Percentiles rank a stretch among this genome's conserved stretches.
phyloP scores from a whole-genome alignment of 2,888 invertebrate species.

The Panzeria rudis region DNA sequence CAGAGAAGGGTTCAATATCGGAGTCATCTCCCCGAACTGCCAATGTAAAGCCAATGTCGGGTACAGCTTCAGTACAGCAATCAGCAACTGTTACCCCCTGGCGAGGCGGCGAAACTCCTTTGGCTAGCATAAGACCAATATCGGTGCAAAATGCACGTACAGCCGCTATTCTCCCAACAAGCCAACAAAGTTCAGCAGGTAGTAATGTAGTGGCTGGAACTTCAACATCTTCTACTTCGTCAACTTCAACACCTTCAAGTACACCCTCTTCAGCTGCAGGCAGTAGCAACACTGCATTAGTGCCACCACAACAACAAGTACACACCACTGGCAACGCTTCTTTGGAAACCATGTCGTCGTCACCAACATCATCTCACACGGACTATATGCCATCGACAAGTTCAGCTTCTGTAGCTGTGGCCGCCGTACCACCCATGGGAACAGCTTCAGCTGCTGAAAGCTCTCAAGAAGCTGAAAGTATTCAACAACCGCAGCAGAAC shows the following conservation, averaged over 20 bases:
- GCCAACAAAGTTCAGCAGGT: slow-evolving; percentile 83
- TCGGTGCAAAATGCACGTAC: slow-evolving; percentile 89
- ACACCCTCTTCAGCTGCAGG: slow-evolving; percentile 75
- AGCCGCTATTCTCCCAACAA: slow-evolving; percentile 91
- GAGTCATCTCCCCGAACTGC: slow-evolving; percentile 89
- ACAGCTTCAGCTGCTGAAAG: slow-evolving; percentile 83
- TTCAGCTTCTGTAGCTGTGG: slow-evolving; percentile 86
- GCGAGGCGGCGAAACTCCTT: slow-evolving; percentile 91
- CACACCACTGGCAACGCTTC: slow-evolving; percentile 84
- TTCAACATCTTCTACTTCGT: slow-evolving; percentile 81
- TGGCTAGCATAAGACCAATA: slow-evolving; percentile 97
- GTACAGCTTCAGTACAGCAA: slow-evolving; percentile 84
- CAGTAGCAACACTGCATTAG: slow-evolving; percentile 84
- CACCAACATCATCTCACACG: slow-evolving; percentile 90
- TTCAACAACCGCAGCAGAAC: slow-evolving; percentile 81
- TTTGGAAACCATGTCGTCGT: slow-evolving; percentile 86
- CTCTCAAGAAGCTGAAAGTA: slow-evolving; percentile 84
- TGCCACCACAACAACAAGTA: slow-evolving; percentile 87
- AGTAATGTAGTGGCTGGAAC: slow-evolving; percentile 77
- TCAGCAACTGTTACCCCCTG: slow-evolving; percentile 86
- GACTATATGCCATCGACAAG: slow-evolving; percentile 95
- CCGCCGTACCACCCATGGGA: slow-evolving; percentile 87
- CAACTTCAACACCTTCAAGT: slow-evolving; percentile 78
- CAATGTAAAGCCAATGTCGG: slow-evolving; percentile 97
- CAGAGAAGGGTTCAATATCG: slow-evolving; percentile 86